Conservation (phyloP, 2,797 vertebrate species). For the Hoplostethus atlanticus region DNA sequence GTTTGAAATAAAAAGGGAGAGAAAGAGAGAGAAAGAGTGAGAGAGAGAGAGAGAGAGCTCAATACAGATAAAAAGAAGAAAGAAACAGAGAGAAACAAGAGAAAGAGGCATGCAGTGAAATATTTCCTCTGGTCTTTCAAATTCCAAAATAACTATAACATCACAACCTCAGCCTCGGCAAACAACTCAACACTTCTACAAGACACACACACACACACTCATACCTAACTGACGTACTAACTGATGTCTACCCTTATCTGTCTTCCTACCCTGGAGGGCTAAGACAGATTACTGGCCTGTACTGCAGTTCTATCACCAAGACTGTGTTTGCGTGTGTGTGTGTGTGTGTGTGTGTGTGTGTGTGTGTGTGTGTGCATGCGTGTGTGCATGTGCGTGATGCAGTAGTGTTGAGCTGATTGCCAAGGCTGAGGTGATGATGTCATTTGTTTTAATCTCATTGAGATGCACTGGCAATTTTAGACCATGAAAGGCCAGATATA, state of each 20-base stretch:
- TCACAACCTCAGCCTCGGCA: constrained; percentile 44
- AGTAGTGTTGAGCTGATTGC: constrained; percentile 16
- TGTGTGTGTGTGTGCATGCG: background rate
- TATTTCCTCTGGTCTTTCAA: constrained; percentile 23
- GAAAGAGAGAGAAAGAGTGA: constrained; percentile 23
- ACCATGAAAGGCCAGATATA: constrained; percentile 58
- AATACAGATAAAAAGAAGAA: constrained; percentile 27
- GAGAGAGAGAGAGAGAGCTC: background rate
- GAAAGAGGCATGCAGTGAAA: constrained; percentile 11
- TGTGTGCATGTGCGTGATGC: background rate
- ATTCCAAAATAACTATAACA: constrained; percentile 32
- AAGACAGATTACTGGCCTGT: constrained; percentile 28
- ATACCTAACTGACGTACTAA: constrained; percentile 17
- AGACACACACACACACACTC: background rate
- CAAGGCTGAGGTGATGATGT: constrained; percentile 45
- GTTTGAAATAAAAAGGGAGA: background rate
- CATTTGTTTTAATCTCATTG: constrained; percentile 69
- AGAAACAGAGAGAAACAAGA: background rate
- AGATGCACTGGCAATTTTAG: constrained; percentile 39
- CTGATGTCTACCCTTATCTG: constrained; percentile 44
- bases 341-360: constrained; percentile 13
- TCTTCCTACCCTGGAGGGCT: constrained; percentile 20
- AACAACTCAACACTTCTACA: constrained; percentile 9
- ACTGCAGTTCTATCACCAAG: background rate
- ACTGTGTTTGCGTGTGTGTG: constrained; percentile 27